Evolutionary conservation across 2,113 vertebrate species (phyloP).

Genomic region (Rhinogobius similis): DNA sequence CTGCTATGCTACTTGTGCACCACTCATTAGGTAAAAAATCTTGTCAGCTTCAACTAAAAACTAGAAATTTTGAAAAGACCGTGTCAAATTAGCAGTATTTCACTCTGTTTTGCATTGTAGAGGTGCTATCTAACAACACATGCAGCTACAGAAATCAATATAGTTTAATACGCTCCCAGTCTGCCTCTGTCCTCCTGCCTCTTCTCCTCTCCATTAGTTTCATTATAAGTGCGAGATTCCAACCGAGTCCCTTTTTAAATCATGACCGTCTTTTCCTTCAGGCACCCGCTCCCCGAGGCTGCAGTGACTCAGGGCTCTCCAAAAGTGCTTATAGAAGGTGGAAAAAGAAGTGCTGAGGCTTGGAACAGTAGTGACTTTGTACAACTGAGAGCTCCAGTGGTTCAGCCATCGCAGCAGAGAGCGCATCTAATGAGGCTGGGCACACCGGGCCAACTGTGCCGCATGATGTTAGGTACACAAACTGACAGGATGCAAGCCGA

Average conservation of each 20-base stretch:
- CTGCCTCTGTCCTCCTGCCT: conserved; percentile 1
- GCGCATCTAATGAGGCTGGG: conserved; percentile 56
- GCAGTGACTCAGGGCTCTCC: conserved; percentile 23
- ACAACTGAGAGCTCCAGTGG: conserved; percentile 35
- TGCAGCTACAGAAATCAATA: background rate
- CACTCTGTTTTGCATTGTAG: background rate
- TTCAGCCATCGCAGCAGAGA: conserved; percentile 39
- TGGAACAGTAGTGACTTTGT: conserved; percentile 41
- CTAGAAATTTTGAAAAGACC: background rate
- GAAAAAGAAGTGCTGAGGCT: conserved; percentile 49
- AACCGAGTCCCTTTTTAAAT: conserved; percentile 32
- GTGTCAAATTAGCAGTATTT: background rate
- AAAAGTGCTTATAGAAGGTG: conserved; percentile 49
- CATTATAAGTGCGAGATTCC: conserved; percentile 2
- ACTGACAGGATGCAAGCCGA: conserved; percentile 49
- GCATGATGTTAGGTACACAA: conserved; percentile 28
- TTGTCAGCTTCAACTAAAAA: background rate
- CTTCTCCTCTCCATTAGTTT: background rate
- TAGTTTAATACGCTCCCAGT: background rate
- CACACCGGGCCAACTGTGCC: conserved; percentile 58
- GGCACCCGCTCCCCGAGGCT: conserved; percentile 19
- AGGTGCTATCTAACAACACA: background rate
- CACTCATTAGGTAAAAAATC: background rate
- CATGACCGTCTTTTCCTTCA: conserved; percentile 10
- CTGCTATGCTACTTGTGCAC: too few relatives aligned